phyloP scores from a whole-genome alignment of 2,113 vertebrate genomes.

The Parus major region DNA sequence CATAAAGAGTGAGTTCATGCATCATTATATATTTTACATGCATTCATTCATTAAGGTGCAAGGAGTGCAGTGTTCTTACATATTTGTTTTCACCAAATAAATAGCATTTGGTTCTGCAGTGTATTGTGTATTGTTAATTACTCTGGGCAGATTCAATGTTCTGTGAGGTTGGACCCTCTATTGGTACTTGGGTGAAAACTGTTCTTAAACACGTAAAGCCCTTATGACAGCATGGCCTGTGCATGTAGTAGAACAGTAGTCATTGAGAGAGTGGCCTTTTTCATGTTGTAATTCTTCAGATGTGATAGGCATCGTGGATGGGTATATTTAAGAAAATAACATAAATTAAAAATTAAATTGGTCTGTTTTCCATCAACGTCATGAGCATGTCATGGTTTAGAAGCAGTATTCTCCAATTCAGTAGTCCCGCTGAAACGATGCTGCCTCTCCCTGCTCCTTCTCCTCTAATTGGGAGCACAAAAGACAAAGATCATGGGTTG shows the following conservation, averaged over 20 bases:
- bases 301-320: not conserved
- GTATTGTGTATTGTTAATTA: not conserved
- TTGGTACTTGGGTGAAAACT: not conserved
- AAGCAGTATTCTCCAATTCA: not conserved
- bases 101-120: not conserved
- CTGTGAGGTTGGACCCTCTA: not conserved
- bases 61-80: not conserved
- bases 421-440: fast-evolving
- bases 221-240: not conserved
- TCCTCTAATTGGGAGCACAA: not conserved
- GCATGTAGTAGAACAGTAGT: fast-evolving
- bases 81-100: not conserved
- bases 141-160: not conserved
- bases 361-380: not conserved
- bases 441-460: fast-evolving
- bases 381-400: not conserved
- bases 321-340: not conserved
- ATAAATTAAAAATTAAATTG: not conserved
- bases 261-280: not conserved
- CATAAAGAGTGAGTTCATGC: not conserved
- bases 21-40: not conserved
- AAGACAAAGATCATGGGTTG: not conserved
- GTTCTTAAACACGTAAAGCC: not conserved
- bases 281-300: not conserved
- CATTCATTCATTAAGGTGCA: not conserved